Percentiles rank a stretch among this genome's conserved stretches.
Evolutionary conservation across 2,113 vertebrate genomes (phyloP).

Genomic region (Leptocoma aspasia): DNA sequence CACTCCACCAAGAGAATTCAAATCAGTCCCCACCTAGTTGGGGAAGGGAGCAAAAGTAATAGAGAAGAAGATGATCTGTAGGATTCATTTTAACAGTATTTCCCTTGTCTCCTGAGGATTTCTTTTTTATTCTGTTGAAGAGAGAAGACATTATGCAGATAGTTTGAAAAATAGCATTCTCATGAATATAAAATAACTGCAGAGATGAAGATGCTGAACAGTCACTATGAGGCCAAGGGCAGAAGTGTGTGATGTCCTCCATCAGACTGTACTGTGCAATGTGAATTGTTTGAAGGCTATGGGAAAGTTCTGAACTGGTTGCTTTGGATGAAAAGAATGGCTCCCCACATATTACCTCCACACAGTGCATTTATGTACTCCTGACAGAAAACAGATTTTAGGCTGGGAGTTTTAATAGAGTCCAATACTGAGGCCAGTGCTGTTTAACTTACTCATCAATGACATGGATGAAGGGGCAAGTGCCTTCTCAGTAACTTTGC

Average conservation of each 20-base stretch:
- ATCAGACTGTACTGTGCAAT: background rate
- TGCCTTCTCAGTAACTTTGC: background rate
- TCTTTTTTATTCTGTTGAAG: background rate
- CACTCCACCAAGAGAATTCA: conserved; percentile 24
- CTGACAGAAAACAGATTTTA: background rate
- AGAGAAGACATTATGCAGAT: conserved; percentile 9
- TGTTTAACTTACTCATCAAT: background rate
- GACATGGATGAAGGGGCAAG: background rate
- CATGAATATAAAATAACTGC: conserved; percentile 36
- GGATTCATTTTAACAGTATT: conserved; percentile 44
- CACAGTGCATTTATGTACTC: background rate
- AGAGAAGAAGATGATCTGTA: background rate
- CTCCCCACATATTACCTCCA: background rate
- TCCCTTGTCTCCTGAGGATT: background rate
- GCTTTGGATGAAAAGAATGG: background rate
- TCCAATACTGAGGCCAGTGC: background rate
- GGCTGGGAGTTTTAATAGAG: background rate
- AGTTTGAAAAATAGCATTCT: conserved; percentile 33
- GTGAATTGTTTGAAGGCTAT: background rate
- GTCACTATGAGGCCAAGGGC: background rate
- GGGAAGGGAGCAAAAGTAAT: conserved; percentile 30
- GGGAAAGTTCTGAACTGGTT: background rate
- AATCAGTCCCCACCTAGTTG: background rate
- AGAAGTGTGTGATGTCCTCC: background rate
- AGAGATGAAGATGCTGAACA: background rate